Evolutionary conservation across 2,113 vertebrate genomes (phyloP).

Genomic region (Dinomys branickii): DNA sequence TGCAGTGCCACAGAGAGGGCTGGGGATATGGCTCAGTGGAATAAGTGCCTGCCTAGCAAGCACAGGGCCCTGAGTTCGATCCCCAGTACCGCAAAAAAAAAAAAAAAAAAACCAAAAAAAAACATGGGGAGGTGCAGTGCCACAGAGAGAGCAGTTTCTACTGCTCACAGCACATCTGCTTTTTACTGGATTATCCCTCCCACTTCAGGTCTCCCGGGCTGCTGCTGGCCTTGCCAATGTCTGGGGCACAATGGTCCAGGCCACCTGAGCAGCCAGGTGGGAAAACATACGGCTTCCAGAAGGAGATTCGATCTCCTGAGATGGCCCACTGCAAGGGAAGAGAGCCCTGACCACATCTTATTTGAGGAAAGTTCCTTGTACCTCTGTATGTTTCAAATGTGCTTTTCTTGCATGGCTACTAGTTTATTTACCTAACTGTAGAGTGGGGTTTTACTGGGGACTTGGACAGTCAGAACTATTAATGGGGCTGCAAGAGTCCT

Average conservation of each 20-base stretch:
- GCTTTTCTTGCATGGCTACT: not conserved
- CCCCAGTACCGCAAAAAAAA: too few species aligned
- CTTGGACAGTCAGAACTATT: not conserved
- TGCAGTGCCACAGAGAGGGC: not conserved
- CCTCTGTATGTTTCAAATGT: not conserved
- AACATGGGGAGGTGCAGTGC: too few species aligned
- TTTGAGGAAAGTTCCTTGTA: too few species aligned
- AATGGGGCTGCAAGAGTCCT: not conserved
- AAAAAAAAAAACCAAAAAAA: too few species aligned
- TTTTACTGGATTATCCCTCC: not conserved
- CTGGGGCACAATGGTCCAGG: not conserved
- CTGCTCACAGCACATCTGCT: not conserved
- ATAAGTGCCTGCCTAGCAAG: too few species aligned
- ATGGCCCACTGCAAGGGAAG: not conserved
- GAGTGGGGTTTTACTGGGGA: not conserved
- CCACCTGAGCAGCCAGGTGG: not conserved
- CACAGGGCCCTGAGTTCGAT: too few species aligned
- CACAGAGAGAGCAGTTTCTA: not conserved
- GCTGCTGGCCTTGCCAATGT: not conserved
- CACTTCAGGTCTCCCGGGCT: not conserved
- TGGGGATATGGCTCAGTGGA: too few species aligned
- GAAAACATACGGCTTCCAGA: not conserved
- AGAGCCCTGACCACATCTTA: not conserved
- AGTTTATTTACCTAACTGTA: not conserved
- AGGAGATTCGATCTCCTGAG: not conserved